A percentile compares a stretch with the other conserved stretches of the same genome.
Conservation (phyloP, 2,888 invertebrate species). For the Malthinus seriepunctatus region DNA sequence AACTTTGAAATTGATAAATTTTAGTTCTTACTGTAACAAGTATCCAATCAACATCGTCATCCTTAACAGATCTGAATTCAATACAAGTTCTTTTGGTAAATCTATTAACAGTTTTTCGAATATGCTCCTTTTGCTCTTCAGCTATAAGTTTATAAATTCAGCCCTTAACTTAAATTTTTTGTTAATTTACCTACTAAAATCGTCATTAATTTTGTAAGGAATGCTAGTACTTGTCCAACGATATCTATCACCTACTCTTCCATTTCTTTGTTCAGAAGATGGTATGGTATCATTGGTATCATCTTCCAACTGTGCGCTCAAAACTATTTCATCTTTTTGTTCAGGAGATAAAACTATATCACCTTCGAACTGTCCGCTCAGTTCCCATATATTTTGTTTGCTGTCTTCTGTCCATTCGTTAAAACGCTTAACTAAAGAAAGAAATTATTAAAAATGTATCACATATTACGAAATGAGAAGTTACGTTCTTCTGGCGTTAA, state of each 20-base stretch:
- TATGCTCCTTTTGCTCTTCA: neutral
- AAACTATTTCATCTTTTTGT: neutral
- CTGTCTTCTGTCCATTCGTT: slow-evolving; percentile 11
- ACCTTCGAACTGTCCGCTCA: slow-evolving; percentile 17
- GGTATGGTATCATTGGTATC: neutral
- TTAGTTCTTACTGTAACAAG: too few relatives aligned
- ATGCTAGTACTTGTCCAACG: neutral
- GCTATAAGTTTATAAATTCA: neutral
- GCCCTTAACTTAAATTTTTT: neutral
- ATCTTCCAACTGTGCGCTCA: neutral
- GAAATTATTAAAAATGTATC: neutral
- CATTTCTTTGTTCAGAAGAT: neutral
- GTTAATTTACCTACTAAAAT: neutral
- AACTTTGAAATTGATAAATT: too few relatives aligned
- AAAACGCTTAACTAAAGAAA: neutral
- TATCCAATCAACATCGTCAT: too few relatives aligned
- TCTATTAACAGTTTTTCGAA: neutral
- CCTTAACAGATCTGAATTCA: too few relatives aligned
- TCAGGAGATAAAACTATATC: slow-evolving; percentile 10
- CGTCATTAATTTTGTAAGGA: neutral
- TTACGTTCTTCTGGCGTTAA: neutral
- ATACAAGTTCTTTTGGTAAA: neutral
- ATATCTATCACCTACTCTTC: neutral
- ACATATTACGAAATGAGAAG: neutral
- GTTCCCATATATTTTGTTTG: slow-evolving; percentile 8